phyloP scores from a whole-genome alignment of 2,888 invertebrate species.

The Apantesis nais region DNA sequence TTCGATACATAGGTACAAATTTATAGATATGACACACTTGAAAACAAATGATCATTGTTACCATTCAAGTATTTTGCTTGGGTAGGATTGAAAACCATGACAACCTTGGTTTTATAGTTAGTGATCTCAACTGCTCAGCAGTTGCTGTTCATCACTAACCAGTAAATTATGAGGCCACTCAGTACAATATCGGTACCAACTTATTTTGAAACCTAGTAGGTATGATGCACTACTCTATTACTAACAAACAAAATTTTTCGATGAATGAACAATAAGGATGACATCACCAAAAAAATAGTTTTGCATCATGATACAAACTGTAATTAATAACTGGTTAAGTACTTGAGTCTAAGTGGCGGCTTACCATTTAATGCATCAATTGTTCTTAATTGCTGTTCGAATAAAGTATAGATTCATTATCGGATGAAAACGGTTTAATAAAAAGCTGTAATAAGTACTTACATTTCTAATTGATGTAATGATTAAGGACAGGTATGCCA shows the following conservation, averaged over 20 bases:
- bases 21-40: too few species aligned
- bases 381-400: neutral
- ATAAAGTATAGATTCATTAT: neutral
- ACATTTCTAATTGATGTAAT: too few species aligned
- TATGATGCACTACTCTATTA: neutral
- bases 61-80: too few species aligned
- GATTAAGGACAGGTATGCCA: too few species aligned
- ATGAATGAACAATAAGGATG: constrained; percentile 6
- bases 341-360: constrained; percentile 14
- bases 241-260: neutral
- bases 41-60: too few species aligned
- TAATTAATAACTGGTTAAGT: constrained; percentile 18
- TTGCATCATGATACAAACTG: constrained; percentile 32
- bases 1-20: too few species aligned
- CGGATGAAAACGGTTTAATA: neutral
- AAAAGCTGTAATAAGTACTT: neutral
- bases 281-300: constrained; percentile 29
- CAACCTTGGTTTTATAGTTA: neutral
- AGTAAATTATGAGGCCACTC: neutral
- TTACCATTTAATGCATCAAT: neutral
- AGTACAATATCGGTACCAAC: neutral
- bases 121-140: neutral
- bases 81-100: too few species aligned
- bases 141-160: neutral
- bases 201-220: neutral